Evolutionary conservation across 2,797 vertebrate genomes (phyloP).

Genomic region (Nyctibius grandis): DNA sequence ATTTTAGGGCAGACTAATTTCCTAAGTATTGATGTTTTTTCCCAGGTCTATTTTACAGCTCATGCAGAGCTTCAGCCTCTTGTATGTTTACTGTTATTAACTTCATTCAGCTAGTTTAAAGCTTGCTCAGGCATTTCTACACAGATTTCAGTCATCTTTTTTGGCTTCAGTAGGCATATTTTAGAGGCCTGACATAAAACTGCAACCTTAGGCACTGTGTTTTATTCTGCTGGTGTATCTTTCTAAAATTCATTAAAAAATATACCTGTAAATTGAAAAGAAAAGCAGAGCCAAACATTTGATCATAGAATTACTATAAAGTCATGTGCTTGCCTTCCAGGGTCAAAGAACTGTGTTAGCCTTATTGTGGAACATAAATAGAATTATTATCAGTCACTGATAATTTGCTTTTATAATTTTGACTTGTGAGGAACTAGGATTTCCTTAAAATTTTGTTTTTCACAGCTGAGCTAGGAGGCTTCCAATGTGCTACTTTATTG

Average conservation of each 20-base stretch:
- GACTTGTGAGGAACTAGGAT: neutral
- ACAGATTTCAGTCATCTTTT: neutral
- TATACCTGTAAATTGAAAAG: neutral
- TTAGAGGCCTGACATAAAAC: neutral
- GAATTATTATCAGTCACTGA: neutral
- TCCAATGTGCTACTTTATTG: neutral
- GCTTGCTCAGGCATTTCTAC: neutral
- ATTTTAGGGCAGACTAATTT: neutral
- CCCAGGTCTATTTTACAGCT: neutral
- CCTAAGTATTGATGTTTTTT: neutral
- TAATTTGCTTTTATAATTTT: neutral
- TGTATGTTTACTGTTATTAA: neutral
- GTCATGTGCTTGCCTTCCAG: neutral
- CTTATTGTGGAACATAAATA: neutral
- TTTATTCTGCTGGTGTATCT: neutral
- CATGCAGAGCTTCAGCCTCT: neutral
- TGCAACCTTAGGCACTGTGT: neutral
- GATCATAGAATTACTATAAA: neutral
- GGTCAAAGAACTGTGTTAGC: neutral
- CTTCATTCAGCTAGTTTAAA: neutral
- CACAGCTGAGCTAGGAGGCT: neutral
- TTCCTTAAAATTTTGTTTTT: neutral
- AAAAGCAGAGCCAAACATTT: neutral
- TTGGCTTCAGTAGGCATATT: neutral
- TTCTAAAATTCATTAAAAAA: neutral